Evolutionary conservation across 2,113 vertebrate species (phyloP).

Genomic region (Lagenorhynchus albirostris): DNA sequence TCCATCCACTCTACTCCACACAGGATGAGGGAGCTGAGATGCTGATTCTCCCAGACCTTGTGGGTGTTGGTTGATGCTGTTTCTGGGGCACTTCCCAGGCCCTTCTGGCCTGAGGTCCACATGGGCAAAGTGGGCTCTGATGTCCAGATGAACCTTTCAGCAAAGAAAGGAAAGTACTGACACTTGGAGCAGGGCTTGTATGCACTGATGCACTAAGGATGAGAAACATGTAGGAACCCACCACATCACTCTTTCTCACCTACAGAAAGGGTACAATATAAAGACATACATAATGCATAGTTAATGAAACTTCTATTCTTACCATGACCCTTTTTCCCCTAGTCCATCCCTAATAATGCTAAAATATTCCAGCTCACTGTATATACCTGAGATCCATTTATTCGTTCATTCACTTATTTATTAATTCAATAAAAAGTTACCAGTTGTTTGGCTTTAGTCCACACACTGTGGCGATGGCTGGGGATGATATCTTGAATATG

Average conservation of each 20-base stretch:
- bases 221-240: neutral
- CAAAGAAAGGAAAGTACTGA: neutral
- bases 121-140: neutral
- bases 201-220: no score
- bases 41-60: neutral
- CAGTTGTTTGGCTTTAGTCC: neutral
- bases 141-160: neutral
- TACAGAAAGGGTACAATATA: neutral
- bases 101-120: neutral
- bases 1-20: no score
- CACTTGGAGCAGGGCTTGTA: neutral
- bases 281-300: neutral
- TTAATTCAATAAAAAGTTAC: neutral
- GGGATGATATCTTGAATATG: neutral
- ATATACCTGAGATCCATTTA: neutral
- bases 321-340: neutral
- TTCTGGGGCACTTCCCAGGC: neutral
- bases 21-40: neutral
- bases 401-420: neutral
- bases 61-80: neutral
- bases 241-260: neutral
- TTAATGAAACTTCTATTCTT: neutral
- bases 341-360: neutral
- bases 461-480: neutral
- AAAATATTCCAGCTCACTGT: neutral